Percentiles rank a stretch among this genome's conserved stretches.
phyloP scores from a whole-genome alignment of 2,888 invertebrate species.

The Orchestes rusci region DNA sequence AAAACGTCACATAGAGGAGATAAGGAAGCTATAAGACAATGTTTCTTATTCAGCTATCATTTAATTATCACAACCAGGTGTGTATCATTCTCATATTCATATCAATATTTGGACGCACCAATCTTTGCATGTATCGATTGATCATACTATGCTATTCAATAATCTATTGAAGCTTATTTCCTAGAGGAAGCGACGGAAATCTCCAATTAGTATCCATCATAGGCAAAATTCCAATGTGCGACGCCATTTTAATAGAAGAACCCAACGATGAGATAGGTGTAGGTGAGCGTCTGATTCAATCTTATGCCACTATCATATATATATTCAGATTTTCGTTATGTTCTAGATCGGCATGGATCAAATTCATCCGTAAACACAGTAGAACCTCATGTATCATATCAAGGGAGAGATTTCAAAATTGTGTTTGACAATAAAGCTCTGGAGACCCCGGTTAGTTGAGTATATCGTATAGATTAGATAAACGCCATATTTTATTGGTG shows the following conservation, averaged over 20 bases:
- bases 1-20: constrained; percentile 46
- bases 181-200: constrained; percentile 48
- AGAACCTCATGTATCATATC: constrained; percentile 48
- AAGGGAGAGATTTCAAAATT: constrained; percentile 63
- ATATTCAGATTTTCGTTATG: too few relatives aligned
- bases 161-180: not conserved
- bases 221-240: constrained; percentile 75
- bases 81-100: too few relatives aligned
- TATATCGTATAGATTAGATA: too few relatives aligned
- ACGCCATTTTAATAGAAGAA: constrained; percentile 81
- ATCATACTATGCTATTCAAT: too few relatives aligned
- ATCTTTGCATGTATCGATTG: too few relatives aligned
- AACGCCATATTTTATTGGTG: too few relatives aligned
- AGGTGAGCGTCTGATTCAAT: too few relatives aligned
- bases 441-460: constrained; percentile 16
- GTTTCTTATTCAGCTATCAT: constrained; percentile 87
- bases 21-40: constrained; percentile 68
- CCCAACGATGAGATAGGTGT: constrained; percentile 52
- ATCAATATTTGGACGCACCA: too few relatives aligned
- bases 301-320: too few relatives aligned
- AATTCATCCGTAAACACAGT: constrained; percentile 51
- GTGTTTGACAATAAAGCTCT: constrained; percentile 49
- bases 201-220: constrained; percentile 78
- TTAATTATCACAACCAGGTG: constrained; percentile 71
- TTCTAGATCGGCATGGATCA: constrained; percentile 41